phyloP scores from a whole-genome alignment of 2,797 vertebrate genomes.

The Ambastaia sidthimunki region DNA sequence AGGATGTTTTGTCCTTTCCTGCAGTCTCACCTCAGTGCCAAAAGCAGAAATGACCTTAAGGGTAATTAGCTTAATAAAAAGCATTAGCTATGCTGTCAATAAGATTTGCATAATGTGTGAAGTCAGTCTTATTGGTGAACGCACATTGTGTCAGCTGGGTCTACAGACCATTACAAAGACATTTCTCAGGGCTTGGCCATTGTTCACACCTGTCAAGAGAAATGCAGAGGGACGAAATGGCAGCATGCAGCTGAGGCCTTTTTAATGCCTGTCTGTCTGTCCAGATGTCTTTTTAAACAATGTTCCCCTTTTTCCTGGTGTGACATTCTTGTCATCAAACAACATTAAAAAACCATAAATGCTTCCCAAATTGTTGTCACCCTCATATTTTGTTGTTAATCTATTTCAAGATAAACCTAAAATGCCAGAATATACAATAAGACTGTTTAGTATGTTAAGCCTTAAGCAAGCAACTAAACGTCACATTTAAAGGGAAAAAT shows the following conservation, averaged over 20 bases:
- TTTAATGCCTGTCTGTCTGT: slow-evolving; percentile 60
- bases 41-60: slow-evolving; percentile 72
- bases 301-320: background rate
- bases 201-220: slow-evolving; percentile 79
- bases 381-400: slow-evolving; percentile 24
- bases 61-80: slow-evolving; percentile 78
- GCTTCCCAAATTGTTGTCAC: background rate
- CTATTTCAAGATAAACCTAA: background rate
- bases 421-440: background rate
- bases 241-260: slow-evolving; percentile 69
- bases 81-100: slow-evolving; percentile 80
- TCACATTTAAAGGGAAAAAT: background rate
- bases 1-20: slow-evolving; percentile 21
- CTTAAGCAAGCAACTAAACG: background rate
- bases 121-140: slow-evolving; percentile 67
- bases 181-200: slow-evolving; percentile 72
- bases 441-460: background rate
- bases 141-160: slow-evolving; percentile 63
- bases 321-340: background rate
- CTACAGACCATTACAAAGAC: slow-evolving; percentile 71
- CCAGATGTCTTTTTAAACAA: slow-evolving; percentile 34
- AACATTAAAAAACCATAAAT: background rate
- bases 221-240: slow-evolving; percentile 4
- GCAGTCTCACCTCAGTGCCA: slow-evolving; percentile 46
- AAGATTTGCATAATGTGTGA: slow-evolving; percentile 77